A percentile compares a stretch with the other conserved stretches of the same genome.
Evolutionary conservation across 2,113 vertebrate species (phyloP).

Genomic region (Hassar affinis): DNA sequence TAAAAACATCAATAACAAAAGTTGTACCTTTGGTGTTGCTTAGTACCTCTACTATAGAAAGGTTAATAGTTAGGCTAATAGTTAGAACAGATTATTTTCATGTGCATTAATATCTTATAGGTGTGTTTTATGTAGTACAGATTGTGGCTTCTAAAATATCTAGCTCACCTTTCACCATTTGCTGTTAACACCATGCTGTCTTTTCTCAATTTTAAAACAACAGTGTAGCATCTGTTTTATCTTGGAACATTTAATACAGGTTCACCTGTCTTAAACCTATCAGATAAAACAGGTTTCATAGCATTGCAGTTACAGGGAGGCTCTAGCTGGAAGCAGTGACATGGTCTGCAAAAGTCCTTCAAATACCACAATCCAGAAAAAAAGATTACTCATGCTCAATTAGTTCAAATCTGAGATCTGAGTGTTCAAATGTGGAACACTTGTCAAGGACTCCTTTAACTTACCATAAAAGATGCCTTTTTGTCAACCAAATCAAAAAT

Average conservation of each 20-base stretch:
- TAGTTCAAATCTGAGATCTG: not conserved
- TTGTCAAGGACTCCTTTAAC: not conserved
- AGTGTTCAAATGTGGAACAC: not conserved
- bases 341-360: not conserved
- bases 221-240: not conserved
- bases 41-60: too few relatives aligned
- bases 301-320: not conserved
- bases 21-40: too few relatives aligned
- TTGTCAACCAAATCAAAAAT: not conserved
- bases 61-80: too few relatives aligned
- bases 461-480: not conserved
- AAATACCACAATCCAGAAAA: not conserved
- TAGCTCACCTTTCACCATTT: not conserved
- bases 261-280: not conserved
- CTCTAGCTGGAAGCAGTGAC: not conserved
- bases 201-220: not conserved
- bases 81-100: not conserved
- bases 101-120: not conserved
- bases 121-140: not conserved
- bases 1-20: too few relatives aligned
- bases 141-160: not conserved
- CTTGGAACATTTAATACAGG: not conserved
- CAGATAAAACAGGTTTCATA: not conserved
- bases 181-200: not conserved
- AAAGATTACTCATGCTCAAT: not conserved